These are phyloP conservation scores for Ceramica pisi DNA, from an alignment of 2,888 invertebrate genomes.

Conservation along the genomic window DNA sequence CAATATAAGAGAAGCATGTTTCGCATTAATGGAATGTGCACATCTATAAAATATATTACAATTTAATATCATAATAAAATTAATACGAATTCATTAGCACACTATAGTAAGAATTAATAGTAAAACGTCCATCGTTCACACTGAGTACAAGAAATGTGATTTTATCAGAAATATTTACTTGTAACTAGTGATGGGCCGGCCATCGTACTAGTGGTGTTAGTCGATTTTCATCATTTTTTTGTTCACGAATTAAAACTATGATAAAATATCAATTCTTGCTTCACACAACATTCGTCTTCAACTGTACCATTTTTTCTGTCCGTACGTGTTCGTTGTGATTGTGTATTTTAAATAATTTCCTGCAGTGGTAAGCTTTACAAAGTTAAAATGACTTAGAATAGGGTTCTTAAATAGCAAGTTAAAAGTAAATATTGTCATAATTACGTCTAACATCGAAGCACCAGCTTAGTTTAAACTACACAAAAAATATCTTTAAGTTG, in stretches of 20 bases:
- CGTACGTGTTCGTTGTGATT: slow-evolving; percentile 63
- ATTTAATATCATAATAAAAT: slow-evolving; percentile 86
- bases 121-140: slow-evolving; percentile 82
- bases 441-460: slow-evolving; percentile 50
- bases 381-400: slow-evolving; percentile 44
- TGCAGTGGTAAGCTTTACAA: slow-evolving; percentile 19
- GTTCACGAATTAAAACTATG: slow-evolving; percentile 41
- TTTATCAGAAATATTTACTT: slow-evolving; percentile 67
- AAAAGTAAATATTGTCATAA: slow-evolving; percentile 52
- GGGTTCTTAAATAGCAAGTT: slow-evolving; percentile 37
- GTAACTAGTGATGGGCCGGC: slow-evolving; percentile 72
- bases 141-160: slow-evolving; percentile 80
- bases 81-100: slow-evolving; percentile 90
- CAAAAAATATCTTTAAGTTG: slow-evolving; percentile 22
- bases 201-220: slow-evolving; percentile 66
- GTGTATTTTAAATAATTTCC: slow-evolving; percentile 58
- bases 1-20: slow-evolving; percentile 83
- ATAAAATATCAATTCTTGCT: slow-evolving; percentile 74
- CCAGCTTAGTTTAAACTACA: slow-evolving; percentile 39
- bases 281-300: slow-evolving; percentile 71
- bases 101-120: slow-evolving; percentile 88
- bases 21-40: slow-evolving; percentile 88
- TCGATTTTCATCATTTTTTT: slow-evolving; percentile 46
- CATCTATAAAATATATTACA: slow-evolving; percentile 88
- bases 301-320: slow-evolving; percentile 66